Percentiles rank a stretch among this genome's conserved stretches.
Evolutionary conservation across 2,797 vertebrate species (phyloP).

Genomic region (Melopsittacus undulatus): DNA sequence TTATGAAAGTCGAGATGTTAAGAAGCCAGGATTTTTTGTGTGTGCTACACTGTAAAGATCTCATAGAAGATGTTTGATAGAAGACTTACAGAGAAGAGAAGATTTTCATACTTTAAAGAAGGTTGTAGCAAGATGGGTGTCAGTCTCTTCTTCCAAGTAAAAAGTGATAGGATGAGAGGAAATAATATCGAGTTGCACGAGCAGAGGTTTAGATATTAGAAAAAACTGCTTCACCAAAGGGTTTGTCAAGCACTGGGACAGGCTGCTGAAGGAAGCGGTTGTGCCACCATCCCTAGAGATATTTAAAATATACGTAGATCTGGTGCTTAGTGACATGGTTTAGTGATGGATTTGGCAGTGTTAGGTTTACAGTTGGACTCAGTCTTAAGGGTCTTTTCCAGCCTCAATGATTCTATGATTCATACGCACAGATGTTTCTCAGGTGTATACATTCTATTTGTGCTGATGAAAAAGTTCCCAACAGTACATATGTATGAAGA

Average conservation of each 20-base stretch:
- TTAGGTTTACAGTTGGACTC: neutral
- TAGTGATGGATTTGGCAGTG: neutral
- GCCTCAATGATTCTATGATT: neutral
- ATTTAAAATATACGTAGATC: neutral
- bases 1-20: neutral
- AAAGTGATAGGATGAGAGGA: neutral
- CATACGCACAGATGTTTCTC: neutral
- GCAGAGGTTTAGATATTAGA: neutral
- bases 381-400: neutral
- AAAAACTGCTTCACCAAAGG: neutral
- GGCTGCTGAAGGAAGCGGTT: neutral
- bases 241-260: neutral
- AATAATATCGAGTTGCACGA: accelerated
- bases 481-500: neutral
- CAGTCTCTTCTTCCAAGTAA: neutral
- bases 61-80: neutral
- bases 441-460: neutral
- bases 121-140: neutral
- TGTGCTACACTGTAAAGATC: neutral
- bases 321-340: neutral
- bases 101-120: neutral
- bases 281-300: neutral
- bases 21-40: neutral
- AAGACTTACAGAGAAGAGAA: neutral
- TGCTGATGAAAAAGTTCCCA: neutral